Evolutionary conservation across 2,888 invertebrate genomes (phyloP), one percentile per base, ranked within the genome.

Genomic region (Cheilosia pagana): DNA sequence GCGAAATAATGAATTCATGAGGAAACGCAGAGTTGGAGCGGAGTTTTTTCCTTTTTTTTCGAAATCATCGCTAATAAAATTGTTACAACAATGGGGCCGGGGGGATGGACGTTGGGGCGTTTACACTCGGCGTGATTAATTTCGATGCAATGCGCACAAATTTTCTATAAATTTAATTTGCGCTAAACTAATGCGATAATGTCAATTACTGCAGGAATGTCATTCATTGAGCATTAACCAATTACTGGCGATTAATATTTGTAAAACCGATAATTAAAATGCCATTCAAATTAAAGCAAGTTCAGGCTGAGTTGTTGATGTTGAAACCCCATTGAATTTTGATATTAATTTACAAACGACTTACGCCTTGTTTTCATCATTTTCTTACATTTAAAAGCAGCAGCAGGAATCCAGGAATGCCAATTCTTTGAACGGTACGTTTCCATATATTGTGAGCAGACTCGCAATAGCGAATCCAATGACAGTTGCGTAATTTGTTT

Each of bases 1-100:
- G 68, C 23, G 25, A 39, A 71, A 71, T 71, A 71, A 81, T 81
- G 57, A 50, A 79, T 76, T 59, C 81, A 81, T 43, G 57, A 57
- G 78, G 48, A 53, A 53, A 35, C 25, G 14, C 43, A 14, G 4
- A 16, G 43, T 43, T 16, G 6, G 43, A 10, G 5, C 19, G n/a
- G 39, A 8, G 21, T 4, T 19, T 1, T 53, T 63, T n/a, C n/a
- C n/a, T n/a, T 75, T 12, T 35, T 72, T 72, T 50, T 52, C 35
- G 12, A 35, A 55, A 39, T 21, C n/a, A 25, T 35, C 45, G 59
- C 77, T 71, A 60, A 71, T 71, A 62, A 48, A 41, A 43, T 59
- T 76, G 52, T 63, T 63, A 52, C 59, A 55, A 59, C 25, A 28
- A 21, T 14, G 41, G 21, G 50, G 10, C 48, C 48, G 50, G 3